Evolutionary conservation across 2,888 invertebrate genomes (phyloP).

Genomic region (Spatulosminthurus flaviceps): DNA sequence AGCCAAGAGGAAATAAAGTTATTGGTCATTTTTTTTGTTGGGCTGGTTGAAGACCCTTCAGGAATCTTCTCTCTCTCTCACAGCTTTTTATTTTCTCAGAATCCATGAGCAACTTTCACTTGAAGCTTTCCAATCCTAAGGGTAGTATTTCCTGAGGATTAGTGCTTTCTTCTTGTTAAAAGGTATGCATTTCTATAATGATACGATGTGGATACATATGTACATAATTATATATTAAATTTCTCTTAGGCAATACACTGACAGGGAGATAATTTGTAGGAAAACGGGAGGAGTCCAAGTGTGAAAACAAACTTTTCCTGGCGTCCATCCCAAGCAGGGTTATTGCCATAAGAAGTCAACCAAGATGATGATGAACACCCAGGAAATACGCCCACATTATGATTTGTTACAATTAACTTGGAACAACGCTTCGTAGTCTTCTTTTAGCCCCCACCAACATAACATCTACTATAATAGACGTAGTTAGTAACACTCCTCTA

Average conservation of each 20-base stretch:
- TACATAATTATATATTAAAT: too few species aligned
- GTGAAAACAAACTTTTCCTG: conserved; percentile 44
- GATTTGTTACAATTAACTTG: conserved; percentile 53
- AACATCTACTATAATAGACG: too few species aligned
- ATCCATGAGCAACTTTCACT: too few species aligned
- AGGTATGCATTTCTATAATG: too few species aligned
- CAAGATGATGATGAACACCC: conserved; percentile 46
- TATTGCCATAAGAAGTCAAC: conserved; percentile 38
- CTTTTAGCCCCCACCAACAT: not conserved
- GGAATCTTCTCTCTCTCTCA: too few species aligned
- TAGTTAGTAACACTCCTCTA: too few species aligned
- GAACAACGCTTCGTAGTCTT: conserved; percentile 22
- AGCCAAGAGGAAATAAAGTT: conserved; percentile 1
- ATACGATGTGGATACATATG: too few species aligned
- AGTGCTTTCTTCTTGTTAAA: too few species aligned
- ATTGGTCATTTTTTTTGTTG: not conserved
- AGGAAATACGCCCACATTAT: conserved; percentile 41
- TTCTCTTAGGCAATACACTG: not conserved
- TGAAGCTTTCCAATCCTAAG: too few species aligned
- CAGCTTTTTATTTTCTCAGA: too few species aligned
- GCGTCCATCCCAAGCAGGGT: conserved; percentile 36
- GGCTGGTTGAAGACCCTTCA: too few species aligned
- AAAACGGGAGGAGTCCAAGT: conserved; percentile 37
- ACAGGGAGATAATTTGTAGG: not conserved
- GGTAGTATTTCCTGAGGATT: too few species aligned